These are phyloP conservation scores for Dyspetes luteomarginatus DNA, from an alignment of 2,888 invertebrate genomes.

Conservation along the genomic window DNA sequence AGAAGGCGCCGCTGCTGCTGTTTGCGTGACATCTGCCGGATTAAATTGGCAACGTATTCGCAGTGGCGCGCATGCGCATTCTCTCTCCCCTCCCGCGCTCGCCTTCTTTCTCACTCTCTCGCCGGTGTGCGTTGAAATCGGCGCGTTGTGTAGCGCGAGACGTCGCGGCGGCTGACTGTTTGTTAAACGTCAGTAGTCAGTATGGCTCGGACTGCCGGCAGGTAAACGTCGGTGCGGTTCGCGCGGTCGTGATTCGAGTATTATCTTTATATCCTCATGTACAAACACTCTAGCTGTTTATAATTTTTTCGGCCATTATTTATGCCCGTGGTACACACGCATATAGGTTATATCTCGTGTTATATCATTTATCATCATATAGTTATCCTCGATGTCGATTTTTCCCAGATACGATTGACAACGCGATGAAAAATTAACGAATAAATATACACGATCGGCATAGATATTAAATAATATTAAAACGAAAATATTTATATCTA, in stretches of 20 bases:
- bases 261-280: conserved; percentile 36
- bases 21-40: conserved; percentile 52
- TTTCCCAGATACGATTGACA: not conserved
- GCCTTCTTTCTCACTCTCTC: not conserved
- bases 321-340: not conserved
- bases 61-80: conserved; percentile 15
- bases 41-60: conserved; percentile 31
- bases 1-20: conserved; percentile 23
- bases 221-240: conserved; percentile 68
- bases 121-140: conserved; percentile 37
- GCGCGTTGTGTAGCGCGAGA: conserved; percentile 41
- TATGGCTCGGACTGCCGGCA: conserved; percentile 80
- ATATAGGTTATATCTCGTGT: not conserved
- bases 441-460: not conserved
- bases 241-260: conserved; percentile 65
- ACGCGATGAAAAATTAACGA: conserved; percentile 17
- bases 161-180: conserved; percentile 21
- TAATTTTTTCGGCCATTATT: conserved; percentile 7
- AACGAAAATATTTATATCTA: not conserved
- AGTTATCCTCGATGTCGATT: not conserved
- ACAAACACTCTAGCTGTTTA: conserved; percentile 2
- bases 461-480: not conserved
- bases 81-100: conserved; percentile 10
- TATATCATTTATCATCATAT: not conserved
- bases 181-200: conserved; percentile 67